These are phyloP conservation scores for Doris montereyensis DNA, from an alignment of 2,888 invertebrate genomes.

Conservation along the genomic window DNA sequence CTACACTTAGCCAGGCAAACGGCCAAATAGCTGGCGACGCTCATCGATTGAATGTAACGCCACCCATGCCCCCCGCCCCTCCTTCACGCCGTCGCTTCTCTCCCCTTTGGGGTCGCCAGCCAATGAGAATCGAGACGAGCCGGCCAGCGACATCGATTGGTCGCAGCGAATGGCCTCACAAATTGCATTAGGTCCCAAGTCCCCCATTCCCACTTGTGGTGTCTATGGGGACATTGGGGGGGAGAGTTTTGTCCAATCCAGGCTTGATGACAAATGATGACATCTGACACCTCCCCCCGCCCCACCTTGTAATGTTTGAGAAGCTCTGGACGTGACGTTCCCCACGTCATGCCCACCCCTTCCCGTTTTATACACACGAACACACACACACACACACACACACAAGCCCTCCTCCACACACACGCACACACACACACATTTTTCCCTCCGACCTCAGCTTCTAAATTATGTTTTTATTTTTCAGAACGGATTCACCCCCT, in stretches of 20 bases:
- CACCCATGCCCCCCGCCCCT: background rate
- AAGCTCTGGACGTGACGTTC: too few species aligned
- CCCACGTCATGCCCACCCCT: too few species aligned
- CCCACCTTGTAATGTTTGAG: slow-evolving; percentile 5
- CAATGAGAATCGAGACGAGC: background rate
- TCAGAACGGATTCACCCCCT: too few species aligned
- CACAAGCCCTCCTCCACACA: background rate
- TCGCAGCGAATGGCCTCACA: background rate
- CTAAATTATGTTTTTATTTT: too few species aligned
- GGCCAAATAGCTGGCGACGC: too few species aligned
- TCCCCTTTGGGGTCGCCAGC: background rate
- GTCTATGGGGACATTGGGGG: background rate
- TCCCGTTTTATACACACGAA: too few species aligned
- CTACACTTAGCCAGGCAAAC: too few species aligned
- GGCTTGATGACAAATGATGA: background rate
- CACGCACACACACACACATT: slow-evolving; percentile 18
- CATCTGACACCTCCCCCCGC: too few species aligned
- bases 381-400: too few species aligned
- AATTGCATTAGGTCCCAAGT: background rate
- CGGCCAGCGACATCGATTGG: background rate
- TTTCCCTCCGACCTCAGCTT: slow-evolving; percentile 5
- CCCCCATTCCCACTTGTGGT: background rate
- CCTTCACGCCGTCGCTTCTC: background rate
- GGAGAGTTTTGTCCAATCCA: too few species aligned
- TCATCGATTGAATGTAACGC: too few species aligned